phyloP scores from a whole-genome alignment of 2,888 invertebrate genomes.

The Spodoptera littoralis region DNA sequence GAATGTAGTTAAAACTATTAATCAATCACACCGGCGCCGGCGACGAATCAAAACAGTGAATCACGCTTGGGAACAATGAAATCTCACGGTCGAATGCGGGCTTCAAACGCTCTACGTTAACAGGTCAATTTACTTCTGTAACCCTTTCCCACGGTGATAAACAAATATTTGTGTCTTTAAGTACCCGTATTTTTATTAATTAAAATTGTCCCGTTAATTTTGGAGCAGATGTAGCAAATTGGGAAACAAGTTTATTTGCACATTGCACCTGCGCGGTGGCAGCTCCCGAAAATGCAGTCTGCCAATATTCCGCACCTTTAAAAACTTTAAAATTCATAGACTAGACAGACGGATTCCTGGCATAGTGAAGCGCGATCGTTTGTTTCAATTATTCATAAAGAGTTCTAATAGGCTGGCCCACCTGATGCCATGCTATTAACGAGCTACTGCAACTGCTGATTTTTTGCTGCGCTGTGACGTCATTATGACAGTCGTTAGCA shows the following conservation, averaged over 20 bases:
- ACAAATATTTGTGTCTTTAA: conserved; percentile 72
- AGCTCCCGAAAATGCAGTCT: conserved; percentile 37
- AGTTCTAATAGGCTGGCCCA: conserved; percentile 57
- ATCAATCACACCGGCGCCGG: conserved; percentile 80
- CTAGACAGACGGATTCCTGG: conserved; percentile 44
- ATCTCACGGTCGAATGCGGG: conserved; percentile 87
- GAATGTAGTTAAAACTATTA: conserved; percentile 74
- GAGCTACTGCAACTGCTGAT: conserved; percentile 53
- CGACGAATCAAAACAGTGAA: conserved; percentile 82
- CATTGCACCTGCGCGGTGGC: conserved; percentile 28
- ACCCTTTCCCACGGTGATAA: conserved; percentile 85
- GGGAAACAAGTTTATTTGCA: conserved; percentile 39
- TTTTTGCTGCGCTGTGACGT: conserved; percentile 55
- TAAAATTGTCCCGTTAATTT: conserved; percentile 56
- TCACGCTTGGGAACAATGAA: conserved; percentile 82
- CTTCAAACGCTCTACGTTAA: conserved; percentile 81
- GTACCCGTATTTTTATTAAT: conserved; percentile 64
- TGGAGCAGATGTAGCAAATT: conserved; percentile 41
- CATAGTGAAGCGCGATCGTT: conserved; percentile 50
- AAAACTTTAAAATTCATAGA: conserved; percentile 43
- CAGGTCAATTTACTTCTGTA: conserved; percentile 84
- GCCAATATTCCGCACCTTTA: conserved; percentile 19
- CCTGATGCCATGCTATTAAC: conserved; percentile 56
- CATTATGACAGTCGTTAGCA: conserved; percentile 51
- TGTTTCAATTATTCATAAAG: conserved; percentile 61